Base-by-base conservation (phyloP, 1,140 invertebrate species). In the Pseudomyrmex pallidus region DNA sequence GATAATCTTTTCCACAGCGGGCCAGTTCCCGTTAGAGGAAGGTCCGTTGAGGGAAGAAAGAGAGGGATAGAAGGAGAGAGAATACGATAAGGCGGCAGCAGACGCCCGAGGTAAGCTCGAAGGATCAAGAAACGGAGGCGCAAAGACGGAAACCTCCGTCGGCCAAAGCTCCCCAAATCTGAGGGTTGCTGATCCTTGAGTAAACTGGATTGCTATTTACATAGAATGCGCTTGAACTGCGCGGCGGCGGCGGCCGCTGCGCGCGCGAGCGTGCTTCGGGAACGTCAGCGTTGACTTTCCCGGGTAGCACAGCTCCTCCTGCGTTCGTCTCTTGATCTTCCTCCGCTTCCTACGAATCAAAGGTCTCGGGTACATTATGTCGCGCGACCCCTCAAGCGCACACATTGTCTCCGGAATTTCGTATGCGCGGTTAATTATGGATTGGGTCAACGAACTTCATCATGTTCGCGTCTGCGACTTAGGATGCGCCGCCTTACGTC, bases 161-260 rank as follows among this genome's bases (percentile, higher is more conserved):
- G 62, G 70, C 82, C 63, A 73, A 80, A 85, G 77, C 74, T 67
- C 22, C 22, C 46, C 54, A 80, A 86, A 86, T 86, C 83, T 86
- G 82, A 82, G 84, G 78, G 68, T 85, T 78, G 85, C 82, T 73
- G 84, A 89, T 90, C 88, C 83, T 73, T 64, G 48, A 88, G 83
- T 83, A 89, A 90, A 89, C 88, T 89, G 67, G 83, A 89, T 89
- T 89, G 77, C 85, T 90, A 90, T 90, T 90, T 90, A 86, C 89
- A 90, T 90, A 89, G 86, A 90, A 86, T 85, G 67, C 80, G 68
- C 63, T 64, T 44, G 50, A 50, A 67, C 76, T 61, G 67, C 63
- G 44, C 50, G 73, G 52, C 22, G 72, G 56, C 25, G 57, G 62
- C 48, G 13, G 80, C 50, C 66, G 62, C 63, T 74, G 72, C 56